Evolutionary conservation across 2,113 vertebrate species (phyloP), one percentile per base, ranked within the genome.

Genomic region (Carassius carassius): DNA sequence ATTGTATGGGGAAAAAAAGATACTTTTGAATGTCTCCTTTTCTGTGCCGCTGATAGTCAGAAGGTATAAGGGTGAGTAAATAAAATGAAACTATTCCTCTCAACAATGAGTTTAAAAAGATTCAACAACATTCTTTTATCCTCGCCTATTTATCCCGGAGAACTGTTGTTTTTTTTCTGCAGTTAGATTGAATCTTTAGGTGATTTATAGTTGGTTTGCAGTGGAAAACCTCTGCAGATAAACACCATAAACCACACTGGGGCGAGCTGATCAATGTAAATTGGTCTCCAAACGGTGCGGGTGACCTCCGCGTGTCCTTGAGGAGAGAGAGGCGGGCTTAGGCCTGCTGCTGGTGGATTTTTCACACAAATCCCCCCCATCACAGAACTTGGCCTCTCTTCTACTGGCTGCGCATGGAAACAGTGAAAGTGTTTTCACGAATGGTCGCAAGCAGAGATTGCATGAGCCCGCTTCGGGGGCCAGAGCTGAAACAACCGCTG

Each of bases 261-360:
- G 85, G 87, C 84, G 78, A 88, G 84, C 89, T 93, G 91, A 93
- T 92, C 92, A 91, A 90, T 92, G 92, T 87, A 91, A 94, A 93
- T 88, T 85, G 88, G 83, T 82, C 86, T 83, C 76, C 81, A 87
- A 93, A 91, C 89, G 85, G 86, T 58, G 84, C 79, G 73, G 9
- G 67, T 91, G 92, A 93, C 93, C 93, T 93, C 93, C 92, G 87
- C 63, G 88, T 86, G 84, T 92, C 89, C 90, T 91, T 87, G 83
- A 87, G 82, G 29, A 35, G 83, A 82, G 84, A 85, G 89, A 86
- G 83, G 73, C 75, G 85, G 65, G 44, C 21, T 74, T 44, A 7
- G 35, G 58, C 74, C 44, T 44, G 73, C 74, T 87, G 83, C 82
- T 85, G n/a, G n/a, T 60, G 21, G 44, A 3, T 47, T 47, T 47